Evolutionary conservation across 2,797 vertebrate genomes (phyloP).

Genomic region (Oryzias dopingdopingensis): DNA sequence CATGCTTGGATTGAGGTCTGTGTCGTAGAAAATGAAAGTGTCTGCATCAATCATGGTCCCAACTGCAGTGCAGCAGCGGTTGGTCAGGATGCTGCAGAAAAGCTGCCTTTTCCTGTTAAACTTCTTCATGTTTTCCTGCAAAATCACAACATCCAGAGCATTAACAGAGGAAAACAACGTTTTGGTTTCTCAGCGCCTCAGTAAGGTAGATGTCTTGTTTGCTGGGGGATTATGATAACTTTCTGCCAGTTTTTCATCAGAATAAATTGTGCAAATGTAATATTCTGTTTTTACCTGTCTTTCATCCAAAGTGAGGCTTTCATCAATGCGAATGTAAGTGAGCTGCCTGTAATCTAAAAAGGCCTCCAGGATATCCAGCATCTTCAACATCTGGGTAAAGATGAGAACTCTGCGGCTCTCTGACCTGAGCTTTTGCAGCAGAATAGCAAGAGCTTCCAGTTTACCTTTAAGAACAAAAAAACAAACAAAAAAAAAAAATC

Average conservation of each 20-base stretch:
- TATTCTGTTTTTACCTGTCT: slow-evolving; percentile 79
- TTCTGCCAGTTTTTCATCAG: too few species aligned
- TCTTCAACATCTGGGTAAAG: slow-evolving; percentile 86
- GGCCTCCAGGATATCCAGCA: slow-evolving; percentile 87
- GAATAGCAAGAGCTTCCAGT: slow-evolving; percentile 90
- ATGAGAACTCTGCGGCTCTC: slow-evolving; percentile 93
- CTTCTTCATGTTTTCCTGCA: slow-evolving; percentile 86
- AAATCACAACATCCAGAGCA: slow-evolving; percentile 3
- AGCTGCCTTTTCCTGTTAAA: slow-evolving; percentile 89
- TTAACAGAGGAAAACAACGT: not conserved
- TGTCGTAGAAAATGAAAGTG: slow-evolving; percentile 93
- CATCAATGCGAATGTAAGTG: slow-evolving; percentile 91
- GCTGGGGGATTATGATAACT: too few species aligned
- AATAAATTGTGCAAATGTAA: too few species aligned
- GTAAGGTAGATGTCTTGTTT: too few species aligned
- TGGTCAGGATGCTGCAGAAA: slow-evolving; percentile 92
- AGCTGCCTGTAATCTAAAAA: slow-evolving; percentile 90
- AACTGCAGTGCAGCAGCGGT: slow-evolving; percentile 87
- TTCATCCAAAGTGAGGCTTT: slow-evolving; percentile 86
- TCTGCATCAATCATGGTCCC: slow-evolving; percentile 89
- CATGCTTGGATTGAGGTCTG: slow-evolving; percentile 92
- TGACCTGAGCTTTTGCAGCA: slow-evolving; percentile 89
- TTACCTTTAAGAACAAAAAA: slow-evolving; percentile 79
- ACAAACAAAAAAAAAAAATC: not conserved
- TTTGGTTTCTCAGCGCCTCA: too few species aligned